phyloP scores from a whole-genome alignment of 2,113 vertebrate genomes.

The Meriones unguiculatus region DNA sequence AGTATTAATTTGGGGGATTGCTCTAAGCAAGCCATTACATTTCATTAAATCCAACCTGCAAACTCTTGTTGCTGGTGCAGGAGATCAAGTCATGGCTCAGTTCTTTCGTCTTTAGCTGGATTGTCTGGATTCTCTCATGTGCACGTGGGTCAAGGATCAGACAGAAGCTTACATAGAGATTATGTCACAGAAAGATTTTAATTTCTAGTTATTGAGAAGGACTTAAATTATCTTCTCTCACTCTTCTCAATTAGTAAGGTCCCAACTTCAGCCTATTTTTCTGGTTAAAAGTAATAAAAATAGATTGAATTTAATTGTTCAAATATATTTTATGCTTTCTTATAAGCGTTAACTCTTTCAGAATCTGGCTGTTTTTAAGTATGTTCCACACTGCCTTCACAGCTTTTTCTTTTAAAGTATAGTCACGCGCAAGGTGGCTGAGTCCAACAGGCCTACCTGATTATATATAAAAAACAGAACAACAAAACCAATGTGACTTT shows the following conservation, averaged over 20 bases:
- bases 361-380: background rate
- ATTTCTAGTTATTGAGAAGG: background rate
- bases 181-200: background rate
- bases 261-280: background rate
- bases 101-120: background rate
- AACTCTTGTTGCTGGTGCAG: background rate
- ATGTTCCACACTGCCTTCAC: background rate
- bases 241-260: background rate
- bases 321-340: constrained; percentile 20
- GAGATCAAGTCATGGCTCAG: background rate
- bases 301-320: background rate
- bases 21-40: constrained; percentile 15
- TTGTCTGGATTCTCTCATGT: background rate
- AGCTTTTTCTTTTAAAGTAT: background rate
- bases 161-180: background rate
- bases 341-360: background rate
- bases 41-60: background rate
- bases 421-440: background rate
- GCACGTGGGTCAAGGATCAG: background rate
- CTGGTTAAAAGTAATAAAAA: constrained; percentile 38
- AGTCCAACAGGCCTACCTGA: background rate
- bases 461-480: background rate
- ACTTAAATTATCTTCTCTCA: background rate
- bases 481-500: background rate
- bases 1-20: background rate